Evolutionary conservation across 2,888 invertebrate genomes (phyloP).

Genomic region (Eupithecia exiguata): DNA sequence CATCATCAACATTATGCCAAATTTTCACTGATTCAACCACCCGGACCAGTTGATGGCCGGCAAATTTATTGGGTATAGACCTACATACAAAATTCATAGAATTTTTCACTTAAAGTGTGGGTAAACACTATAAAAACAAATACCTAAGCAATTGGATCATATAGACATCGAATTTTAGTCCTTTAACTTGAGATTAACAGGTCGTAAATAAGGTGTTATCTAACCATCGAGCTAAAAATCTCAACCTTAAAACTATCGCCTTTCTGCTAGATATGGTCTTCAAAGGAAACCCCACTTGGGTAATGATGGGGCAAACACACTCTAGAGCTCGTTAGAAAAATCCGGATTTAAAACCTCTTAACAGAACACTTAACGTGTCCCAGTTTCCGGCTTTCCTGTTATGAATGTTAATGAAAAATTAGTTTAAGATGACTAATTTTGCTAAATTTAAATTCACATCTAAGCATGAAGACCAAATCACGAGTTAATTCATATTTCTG

Average conservation of each 20-base stretch:
- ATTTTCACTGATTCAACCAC: neutral
- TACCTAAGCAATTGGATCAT: no score
- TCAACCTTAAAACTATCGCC: neutral
- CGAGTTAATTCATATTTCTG: neutral
- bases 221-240: neutral
- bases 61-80: neutral
- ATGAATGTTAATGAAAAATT: constrained; percentile 3
- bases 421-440: neutral
- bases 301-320: constrained; percentile 15
- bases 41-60: neutral
- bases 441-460: neutral
- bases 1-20: no score
- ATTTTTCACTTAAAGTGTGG: no score
- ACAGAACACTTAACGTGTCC: constrained; percentile 18
- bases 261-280: neutral
- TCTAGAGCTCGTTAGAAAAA: constrained; percentile 12
- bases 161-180: neutral
- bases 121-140: no score
- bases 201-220: neutral
- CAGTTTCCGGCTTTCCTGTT: constrained; percentile 3
- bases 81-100: neutral
- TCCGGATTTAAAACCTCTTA: constrained; percentile 22
- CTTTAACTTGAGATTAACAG: neutral
- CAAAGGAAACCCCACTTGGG: constrained; percentile 16
- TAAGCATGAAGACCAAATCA: neutral